These are phyloP conservation scores for Morbakka virulenta DNA, from an alignment of 30 jellyfish, hydroid and myxozoan species.

Conservation along the genomic window DNA sequence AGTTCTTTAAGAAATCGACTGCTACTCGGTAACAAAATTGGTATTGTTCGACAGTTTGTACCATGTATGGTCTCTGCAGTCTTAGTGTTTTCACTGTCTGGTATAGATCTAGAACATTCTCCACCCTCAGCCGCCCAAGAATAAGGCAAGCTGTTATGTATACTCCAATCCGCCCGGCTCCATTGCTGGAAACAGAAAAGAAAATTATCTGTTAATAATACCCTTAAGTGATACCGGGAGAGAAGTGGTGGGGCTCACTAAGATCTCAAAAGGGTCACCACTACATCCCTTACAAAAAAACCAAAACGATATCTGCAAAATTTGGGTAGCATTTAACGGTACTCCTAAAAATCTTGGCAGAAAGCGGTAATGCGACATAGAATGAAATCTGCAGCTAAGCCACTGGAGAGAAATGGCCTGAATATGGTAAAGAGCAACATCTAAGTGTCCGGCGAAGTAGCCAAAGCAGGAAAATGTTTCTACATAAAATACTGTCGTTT, in stretches of 20 bases:
- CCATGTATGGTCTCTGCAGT: slow-evolving; percentile 83
- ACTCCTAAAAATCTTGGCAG: too few species aligned
- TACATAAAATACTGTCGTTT: too few species aligned
- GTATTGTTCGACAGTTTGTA: slow-evolving; percentile 86
- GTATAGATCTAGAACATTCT: slow-evolving; percentile 70
- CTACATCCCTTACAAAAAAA: neutral
- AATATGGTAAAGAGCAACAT: too few species aligned
- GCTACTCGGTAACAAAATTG: slow-evolving; percentile 84
- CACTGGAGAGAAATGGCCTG: too few species aligned
- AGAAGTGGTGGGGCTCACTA: neutral
- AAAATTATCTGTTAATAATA: neutral
- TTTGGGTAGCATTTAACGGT: too few species aligned
- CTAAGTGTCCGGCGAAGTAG: too few species aligned
- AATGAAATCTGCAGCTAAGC: too few species aligned
- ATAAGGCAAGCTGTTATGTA: slow-evolving; percentile 78
- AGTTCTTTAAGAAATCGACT: slow-evolving; percentile 64
- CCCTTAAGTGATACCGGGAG: neutral
- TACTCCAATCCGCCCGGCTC: slow-evolving; percentile 93
- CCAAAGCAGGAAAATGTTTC: too few species aligned
- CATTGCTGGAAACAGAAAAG: slow-evolving; percentile 65
- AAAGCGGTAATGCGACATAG: too few species aligned
- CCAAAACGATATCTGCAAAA: too few species aligned
- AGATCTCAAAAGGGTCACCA: neutral
- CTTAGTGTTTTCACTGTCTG: slow-evolving; percentile 85
- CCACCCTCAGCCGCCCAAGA: slow-evolving; percentile 77